phyloP scores from a whole-genome alignment of 2,113 vertebrate genomes.

The Ascaphus truei region DNA sequence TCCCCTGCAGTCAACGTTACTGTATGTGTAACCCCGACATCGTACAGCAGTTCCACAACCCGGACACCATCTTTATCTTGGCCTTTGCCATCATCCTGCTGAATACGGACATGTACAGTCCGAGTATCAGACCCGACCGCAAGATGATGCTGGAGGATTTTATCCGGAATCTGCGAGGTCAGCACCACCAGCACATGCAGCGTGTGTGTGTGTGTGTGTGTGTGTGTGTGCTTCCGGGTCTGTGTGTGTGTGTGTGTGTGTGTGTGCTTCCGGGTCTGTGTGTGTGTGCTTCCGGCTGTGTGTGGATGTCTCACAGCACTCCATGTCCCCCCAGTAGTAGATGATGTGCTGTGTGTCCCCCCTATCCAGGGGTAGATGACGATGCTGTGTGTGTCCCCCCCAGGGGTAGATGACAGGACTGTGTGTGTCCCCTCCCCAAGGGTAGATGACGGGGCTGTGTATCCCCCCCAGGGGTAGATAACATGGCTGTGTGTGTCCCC shows the following conservation, averaged over 20 bases:
- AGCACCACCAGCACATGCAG: conserved; percentile 31
- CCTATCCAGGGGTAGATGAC: no score
- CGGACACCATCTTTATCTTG: conserved; percentile 98
- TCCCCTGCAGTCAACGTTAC: conserved; percentile 87
- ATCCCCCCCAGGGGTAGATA: no score
- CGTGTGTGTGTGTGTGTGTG: background rate
- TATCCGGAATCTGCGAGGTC: conserved; percentile 94
- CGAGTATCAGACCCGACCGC: conserved; percentile 96
- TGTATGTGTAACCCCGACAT: conserved; percentile 98
- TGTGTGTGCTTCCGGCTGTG: no score
- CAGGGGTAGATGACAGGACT: conserved; percentile 94
- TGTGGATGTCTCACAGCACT: background rate
- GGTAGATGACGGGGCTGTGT: conserved; percentile 56
- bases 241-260: background rate
- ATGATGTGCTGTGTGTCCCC: no score
- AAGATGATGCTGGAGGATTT: conserved; percentile 99
- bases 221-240: background rate
- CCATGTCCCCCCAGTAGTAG: no score
- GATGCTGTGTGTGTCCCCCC: no score
- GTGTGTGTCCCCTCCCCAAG: conserved; percentile 78
- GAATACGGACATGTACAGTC: conserved; percentile 98
- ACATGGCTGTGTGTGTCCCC: conserved; percentile 25
- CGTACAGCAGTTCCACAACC: conserved; percentile 98
- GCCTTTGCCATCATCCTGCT: conserved; percentile 97
- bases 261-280: background rate